Evolutionary conservation across 2,797 vertebrate species (phyloP).

Genomic region (Ataeniobius toweri): DNA sequence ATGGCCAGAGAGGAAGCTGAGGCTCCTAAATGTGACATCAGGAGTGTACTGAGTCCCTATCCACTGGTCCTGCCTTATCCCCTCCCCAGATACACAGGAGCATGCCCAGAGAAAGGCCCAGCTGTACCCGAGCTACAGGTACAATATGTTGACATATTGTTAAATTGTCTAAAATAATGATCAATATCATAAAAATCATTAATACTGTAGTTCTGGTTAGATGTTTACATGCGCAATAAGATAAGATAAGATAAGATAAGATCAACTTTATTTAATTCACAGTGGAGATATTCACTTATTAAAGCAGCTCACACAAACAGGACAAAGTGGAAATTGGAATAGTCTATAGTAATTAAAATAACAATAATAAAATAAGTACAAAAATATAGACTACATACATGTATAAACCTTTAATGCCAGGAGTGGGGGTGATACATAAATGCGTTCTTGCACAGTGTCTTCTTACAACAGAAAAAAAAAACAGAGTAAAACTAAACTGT

Average conservation of each 20-base stretch:
- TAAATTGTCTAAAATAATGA: neutral
- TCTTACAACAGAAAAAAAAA: neutral
- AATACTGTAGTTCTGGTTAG: no score
- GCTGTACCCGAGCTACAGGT: slow-evolving; percentile 95
- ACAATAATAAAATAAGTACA: neutral
- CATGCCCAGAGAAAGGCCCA: slow-evolving; percentile 89
- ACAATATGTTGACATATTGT: slow-evolving; percentile 1
- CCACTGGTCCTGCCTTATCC: slow-evolving; percentile 93
- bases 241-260: no score
- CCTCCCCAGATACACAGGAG: slow-evolving; percentile 89
- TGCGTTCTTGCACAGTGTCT: neutral
- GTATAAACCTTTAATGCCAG: neutral
- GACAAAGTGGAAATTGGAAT: neutral
- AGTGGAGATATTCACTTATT: neutral
- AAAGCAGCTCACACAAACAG: neutral
- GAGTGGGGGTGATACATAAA: neutral
- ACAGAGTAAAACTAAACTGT: neutral
- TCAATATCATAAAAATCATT: no score
- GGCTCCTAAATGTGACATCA: slow-evolving; percentile 85
- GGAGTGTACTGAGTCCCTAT: slow-evolving; percentile 88
- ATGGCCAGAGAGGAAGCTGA: slow-evolving; percentile 86
- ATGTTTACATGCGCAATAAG: no score
- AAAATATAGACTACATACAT: neutral
- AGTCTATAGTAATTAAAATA: neutral
- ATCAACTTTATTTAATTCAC: neutral